These are phyloP conservation scores for Neelides folsomi DNA, from an alignment of 2,888 invertebrate species.

Conservation along the genomic window DNA sequence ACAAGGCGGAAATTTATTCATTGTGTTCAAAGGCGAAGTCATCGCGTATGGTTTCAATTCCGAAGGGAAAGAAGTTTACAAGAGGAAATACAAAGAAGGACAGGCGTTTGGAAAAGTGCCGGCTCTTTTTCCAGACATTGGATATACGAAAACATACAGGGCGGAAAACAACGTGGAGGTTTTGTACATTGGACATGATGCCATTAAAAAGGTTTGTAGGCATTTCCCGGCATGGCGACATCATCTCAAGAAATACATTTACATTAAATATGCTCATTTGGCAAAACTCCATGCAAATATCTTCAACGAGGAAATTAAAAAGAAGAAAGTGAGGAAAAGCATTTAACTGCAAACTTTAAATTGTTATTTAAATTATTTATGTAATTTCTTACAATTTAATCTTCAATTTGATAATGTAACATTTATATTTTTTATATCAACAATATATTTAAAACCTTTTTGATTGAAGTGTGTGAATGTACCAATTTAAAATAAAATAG, in stretches of 20 bases:
- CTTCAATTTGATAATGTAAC: too few species aligned
- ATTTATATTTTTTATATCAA: too few species aligned
- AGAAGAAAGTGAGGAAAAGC: too few species aligned
- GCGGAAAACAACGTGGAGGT: conserved; percentile 23
- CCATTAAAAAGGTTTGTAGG: conserved; percentile 11
- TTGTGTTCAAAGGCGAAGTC: conserved; percentile 24
- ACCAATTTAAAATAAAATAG: too few species aligned
- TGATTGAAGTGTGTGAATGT: too few species aligned
- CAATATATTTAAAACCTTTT: too few species aligned
- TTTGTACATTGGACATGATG: conserved; percentile 11
- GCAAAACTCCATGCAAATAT: conserved; percentile 7
- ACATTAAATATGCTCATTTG: conserved; percentile 5
- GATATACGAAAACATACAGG: conserved; percentile 23
- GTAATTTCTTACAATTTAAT: too few species aligned
- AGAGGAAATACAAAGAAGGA: conserved; percentile 17
- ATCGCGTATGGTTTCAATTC: conserved; percentile 16
- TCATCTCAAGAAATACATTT: conserved; percentile 10
- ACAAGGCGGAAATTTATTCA: conserved; percentile 19
- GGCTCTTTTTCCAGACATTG: conserved; percentile 18
- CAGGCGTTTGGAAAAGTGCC: conserved; percentile 23
- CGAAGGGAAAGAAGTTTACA: conserved; percentile 9
- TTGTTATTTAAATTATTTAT: too few species aligned
- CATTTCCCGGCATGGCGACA: conserved; percentile 12
- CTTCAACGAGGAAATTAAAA: not conserved
- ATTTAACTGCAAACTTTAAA: too few species aligned